phyloP scores from a whole-genome alignment of 2,113 vertebrate genomes.

The Aldabrachelys gigantea region DNA sequence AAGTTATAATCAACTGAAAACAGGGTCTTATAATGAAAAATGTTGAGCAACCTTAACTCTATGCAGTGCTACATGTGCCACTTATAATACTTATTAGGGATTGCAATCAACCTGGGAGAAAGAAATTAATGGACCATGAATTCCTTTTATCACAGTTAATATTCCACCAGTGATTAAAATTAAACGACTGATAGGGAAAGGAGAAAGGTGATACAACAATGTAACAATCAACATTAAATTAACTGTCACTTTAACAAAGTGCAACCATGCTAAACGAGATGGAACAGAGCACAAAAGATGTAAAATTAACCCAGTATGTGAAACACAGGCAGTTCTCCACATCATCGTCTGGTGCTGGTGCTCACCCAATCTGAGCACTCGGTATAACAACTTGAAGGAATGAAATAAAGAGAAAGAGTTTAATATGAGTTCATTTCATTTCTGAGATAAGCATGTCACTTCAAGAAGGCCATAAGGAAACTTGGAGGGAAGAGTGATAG shows the following conservation, averaged over 20 bases:
- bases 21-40: neutral
- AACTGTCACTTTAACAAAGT: neutral
- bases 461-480: neutral
- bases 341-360: neutral
- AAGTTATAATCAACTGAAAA: neutral
- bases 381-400: neutral
- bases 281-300: neutral
- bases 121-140: neutral
- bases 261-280: neutral
- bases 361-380: neutral
- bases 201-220: neutral
- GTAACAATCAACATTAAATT: neutral
- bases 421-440: neutral
- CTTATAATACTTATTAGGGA: neutral
- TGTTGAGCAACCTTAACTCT: neutral
- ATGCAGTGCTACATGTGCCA: neutral
- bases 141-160: neutral
- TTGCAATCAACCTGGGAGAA: neutral
- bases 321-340: neutral
- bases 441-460: neutral
- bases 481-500: neutral
- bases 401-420: neutral
- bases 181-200: neutral
- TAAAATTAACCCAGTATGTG: accelerated
- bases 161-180: neutral